These are phyloP conservation scores for Monomorium pharaonis DNA, from an alignment of 1,140 invertebrate genomes.

Conservation along the genomic window DNA sequence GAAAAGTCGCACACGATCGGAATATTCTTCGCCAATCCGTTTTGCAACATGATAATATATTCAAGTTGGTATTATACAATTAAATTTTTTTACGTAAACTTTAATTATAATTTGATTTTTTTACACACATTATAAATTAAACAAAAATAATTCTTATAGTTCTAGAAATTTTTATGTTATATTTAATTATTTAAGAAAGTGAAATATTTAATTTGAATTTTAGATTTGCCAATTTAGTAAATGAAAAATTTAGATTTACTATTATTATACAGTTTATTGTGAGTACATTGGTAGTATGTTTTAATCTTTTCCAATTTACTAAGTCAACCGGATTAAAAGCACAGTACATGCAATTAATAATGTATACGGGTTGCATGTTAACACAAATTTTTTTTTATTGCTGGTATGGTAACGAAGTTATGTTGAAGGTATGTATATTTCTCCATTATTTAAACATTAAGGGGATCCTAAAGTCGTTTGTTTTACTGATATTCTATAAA, in stretches of 20 bases:
- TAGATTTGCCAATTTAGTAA: conserved; percentile 44
- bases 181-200: not conserved
- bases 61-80: conserved; percentile 48
- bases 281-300: conserved; percentile 65
- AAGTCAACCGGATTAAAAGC: conserved; percentile 80
- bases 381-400: conserved; percentile 85
- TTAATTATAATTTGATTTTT: too few relatives aligned
- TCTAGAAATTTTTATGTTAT: not conserved
- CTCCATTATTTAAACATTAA: too few relatives aligned
- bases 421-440: conserved; percentile 56
- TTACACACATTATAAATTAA: too few relatives aligned
- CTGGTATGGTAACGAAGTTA: conserved; percentile 86
- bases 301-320: conserved; percentile 57
- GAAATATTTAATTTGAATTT: not conserved
- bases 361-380: conserved; percentile 63
- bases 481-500: too few relatives aligned
- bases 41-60: conserved; percentile 66
- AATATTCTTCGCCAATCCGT: conserved; percentile 41
- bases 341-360: conserved; percentile 65
- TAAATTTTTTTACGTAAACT: not conserved
- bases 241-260: conserved; percentile 55
- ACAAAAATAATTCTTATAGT: not conserved
- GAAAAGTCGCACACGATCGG: not conserved
- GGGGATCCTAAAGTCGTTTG: too few relatives aligned
- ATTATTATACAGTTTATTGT: conserved; percentile 63